Base-by-base conservation (phyloP, 2,113 vertebrate species). In the Ageneiosus marmoratus region DNA sequence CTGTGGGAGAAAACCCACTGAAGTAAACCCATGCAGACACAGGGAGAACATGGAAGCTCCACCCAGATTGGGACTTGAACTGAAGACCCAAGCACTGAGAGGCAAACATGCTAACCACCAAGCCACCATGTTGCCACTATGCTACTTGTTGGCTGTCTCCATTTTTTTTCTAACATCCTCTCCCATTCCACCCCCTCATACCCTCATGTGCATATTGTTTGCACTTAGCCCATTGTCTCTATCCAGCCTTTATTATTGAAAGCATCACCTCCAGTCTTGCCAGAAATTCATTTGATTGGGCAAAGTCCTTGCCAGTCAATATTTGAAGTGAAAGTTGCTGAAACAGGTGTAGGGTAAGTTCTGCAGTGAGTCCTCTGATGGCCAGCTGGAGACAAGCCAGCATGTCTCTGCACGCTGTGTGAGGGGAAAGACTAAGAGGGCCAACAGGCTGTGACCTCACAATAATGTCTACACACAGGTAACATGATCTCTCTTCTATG, bases 211-310 rank as follows among this genome's bases (percentile, higher is more conserved):
- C 6, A 29, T 51, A 2, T 70, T 75, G 24, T 32, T 63, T 74
- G 67, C 56, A 50, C 60, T 77, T 63, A 77, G 75, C n/a, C 46
- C 32, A 67, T 67, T 73, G 80, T 79, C 55, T 44, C 51, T 50
- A 41, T 65, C 82, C 86, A 88, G 83, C 87, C 86, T 89, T 88
- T 86, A 86, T 91, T 92, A 91, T 90, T 89, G 87, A 80, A 88
- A 88, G 86, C 88, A 58, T 91, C 88, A 90, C 90, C 90, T 91
- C 91, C 91, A 90, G 90, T 91, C 89, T 90, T 88, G 84, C 87
- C 89, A 88, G 90, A 92, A 93, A 91, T 91, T 89, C 87, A 92
- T 93, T 92, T 91, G 89, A 92, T 93, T 93, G 90, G 90, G 87
- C 87, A 87, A 84, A 92, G 89, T 89, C 91, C 92, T 90, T 91